phyloP scores from a whole-genome alignment of 2,113 vertebrate species.

The Rissa tridactyla region DNA sequence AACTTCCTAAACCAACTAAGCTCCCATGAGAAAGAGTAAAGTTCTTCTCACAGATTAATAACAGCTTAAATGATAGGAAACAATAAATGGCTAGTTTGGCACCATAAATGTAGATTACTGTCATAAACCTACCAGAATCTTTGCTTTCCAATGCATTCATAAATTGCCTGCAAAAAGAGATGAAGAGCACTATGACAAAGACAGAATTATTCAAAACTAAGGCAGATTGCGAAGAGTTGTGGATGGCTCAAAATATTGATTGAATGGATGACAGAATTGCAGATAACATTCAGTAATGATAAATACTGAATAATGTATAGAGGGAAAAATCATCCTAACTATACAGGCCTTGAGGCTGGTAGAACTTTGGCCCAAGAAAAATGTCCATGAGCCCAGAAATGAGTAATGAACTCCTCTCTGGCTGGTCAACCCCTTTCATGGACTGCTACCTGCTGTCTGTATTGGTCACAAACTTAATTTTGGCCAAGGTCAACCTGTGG shows the following conservation, averaged over 20 bases:
- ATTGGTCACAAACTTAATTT: neutral
- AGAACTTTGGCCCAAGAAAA: neutral
- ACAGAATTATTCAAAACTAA: neutral
- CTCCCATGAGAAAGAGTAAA: neutral
- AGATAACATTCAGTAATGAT: neutral
- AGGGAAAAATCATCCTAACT: neutral
- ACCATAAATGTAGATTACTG: neutral
- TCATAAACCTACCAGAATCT: neutral
- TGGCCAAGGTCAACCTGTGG: neutral
- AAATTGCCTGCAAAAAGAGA: neutral
- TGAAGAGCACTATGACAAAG: neutral
- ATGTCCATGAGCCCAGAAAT: neutral
- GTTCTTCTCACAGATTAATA: neutral
- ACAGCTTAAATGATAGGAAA: neutral
- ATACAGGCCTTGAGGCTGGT: neutral
- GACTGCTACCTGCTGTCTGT: neutral
- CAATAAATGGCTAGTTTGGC: neutral
- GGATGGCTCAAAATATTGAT: neutral
- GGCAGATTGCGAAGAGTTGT: neutral
- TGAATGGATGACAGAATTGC: neutral
- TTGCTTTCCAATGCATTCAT: neutral
- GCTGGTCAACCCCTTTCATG: neutral
- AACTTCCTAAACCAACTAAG: neutral
- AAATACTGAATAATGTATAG: neutral
- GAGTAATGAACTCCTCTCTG: neutral